Evolutionary conservation across 2,888 invertebrate species (phyloP).

Genomic region (Rhingia rostrata): DNA sequence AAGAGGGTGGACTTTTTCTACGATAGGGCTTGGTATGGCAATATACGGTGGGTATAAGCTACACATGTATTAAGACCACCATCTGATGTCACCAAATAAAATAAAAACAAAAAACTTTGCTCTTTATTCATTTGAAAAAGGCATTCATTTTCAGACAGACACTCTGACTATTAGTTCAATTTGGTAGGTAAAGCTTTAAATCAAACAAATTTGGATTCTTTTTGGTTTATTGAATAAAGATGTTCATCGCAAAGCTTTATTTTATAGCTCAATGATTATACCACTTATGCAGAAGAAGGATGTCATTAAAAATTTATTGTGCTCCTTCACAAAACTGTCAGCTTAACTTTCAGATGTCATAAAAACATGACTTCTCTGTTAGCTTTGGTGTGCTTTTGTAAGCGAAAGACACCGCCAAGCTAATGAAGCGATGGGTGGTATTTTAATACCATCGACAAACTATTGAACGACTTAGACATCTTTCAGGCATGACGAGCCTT

Average conservation of each 20-base stretch:
- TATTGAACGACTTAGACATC: neutral
- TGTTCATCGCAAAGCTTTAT: neutral
- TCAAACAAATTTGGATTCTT: neutral
- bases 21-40: neutral
- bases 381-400: neutral
- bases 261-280: neutral
- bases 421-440: conserved; percentile 1
- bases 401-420: neutral
- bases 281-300: neutral
- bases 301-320: neutral
- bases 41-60: too few relatives aligned
- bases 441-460: neutral
- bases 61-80: too few relatives aligned
- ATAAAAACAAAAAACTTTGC: too few relatives aligned
- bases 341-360: conserved; percentile 6
- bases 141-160: too few relatives aligned
- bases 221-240: neutral
- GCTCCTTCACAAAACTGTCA: neutral
- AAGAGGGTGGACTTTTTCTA: neutral
- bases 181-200: too few relatives aligned
- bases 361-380: neutral
- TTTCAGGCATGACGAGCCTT: neutral
- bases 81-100: too few relatives aligned
- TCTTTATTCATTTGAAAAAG: too few relatives aligned
- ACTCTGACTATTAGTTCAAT: too few relatives aligned